Conservation (phyloP, 2,113 vertebrate genomes). For the Ia io region DNA sequence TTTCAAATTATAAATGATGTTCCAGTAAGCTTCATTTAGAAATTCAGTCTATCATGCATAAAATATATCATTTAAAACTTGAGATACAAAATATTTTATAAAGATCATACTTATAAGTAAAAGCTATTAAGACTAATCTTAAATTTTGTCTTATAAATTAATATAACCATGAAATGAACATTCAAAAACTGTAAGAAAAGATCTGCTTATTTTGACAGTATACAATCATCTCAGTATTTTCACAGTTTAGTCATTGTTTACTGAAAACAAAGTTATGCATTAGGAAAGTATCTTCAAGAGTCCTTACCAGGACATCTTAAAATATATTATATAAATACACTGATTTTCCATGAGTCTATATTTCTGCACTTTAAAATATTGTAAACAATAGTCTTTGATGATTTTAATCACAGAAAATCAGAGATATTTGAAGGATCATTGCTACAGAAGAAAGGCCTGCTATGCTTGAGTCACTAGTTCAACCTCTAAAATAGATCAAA, state of each 20-base stretch:
- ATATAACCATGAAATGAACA: background rate
- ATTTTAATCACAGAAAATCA: constrained; percentile 61
- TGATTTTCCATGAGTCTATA: constrained; percentile 31
- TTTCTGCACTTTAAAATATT: constrained; percentile 43
- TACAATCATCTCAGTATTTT: background rate
- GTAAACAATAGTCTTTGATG: constrained; percentile 59
- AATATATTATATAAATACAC: background rate
- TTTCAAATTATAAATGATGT: background rate
- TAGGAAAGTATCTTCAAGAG: constrained; percentile 16
- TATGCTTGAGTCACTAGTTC: constrained; percentile 50
- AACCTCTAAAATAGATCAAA: constrained; percentile 71
- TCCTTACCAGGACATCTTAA: background rate
- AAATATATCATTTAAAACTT: background rate
- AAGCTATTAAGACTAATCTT: background rate
- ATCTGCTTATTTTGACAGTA: background rate
- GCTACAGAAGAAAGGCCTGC: constrained; percentile 63
- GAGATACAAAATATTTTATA: background rate
- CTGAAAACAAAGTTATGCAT: background rate
- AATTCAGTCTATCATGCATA: background rate
- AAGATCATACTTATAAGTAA: background rate
- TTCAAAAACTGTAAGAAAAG: background rate
- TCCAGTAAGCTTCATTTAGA: background rate
- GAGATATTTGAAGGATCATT: constrained; percentile 53
- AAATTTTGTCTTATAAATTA: background rate
- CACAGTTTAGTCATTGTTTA: background rate